Base-by-base conservation (phyloP, 1,140 invertebrate species). In the Drosophila teissieri region DNA sequence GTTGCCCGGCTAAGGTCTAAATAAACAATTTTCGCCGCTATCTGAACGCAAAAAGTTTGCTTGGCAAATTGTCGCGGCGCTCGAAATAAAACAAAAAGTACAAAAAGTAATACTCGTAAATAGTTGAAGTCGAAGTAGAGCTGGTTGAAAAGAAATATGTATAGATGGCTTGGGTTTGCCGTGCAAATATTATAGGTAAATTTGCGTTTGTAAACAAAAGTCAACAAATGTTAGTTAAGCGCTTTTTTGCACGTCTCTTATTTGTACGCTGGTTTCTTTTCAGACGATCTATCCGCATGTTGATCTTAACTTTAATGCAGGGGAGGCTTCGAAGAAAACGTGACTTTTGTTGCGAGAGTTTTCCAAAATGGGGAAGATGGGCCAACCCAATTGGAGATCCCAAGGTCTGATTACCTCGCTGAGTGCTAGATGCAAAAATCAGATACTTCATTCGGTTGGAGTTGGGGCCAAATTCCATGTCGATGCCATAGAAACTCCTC, bases 201-300 rank as follows among this genome's bases (percentile, higher is more conserved):
- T 78, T 85, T 72, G 82, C 80, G 76, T 76, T 60, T 65, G 37
- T 61, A 80, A 62, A 74, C 77, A 73, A 80, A 57, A 73, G 49
- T 64, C 42, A 44, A 34, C 58, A 70, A 78, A 86, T 88, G 83
- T 86, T 86, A 78, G 78, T 36, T 31, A 44, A 78, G 61, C 74
- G 36, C 60, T 79, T 81, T 77, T 81, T 76, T 57, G 73, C 73
- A 76, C 73, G 62, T 74, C 55, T 62, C 48, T 61, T 44, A 45
- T 70, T 40, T 44, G 37, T 45, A 44, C 34, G 17, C 39, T 54
- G 53, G 44, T 65, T 62, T 69, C 51, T 65, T 56, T 64, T 24
- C 12, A n/a, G 54, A 56, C 55, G 51, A 49, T 70, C 64, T 70
- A 31, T 69, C 69, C 64, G 67, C 64, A 57, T 46, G 52, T 81